A percentile compares a stretch with the other conserved stretches of the same genome.
Evolutionary conservation across 2,797 vertebrate species (phyloP).

Genomic region (Apogon hyalosoma): DNA sequence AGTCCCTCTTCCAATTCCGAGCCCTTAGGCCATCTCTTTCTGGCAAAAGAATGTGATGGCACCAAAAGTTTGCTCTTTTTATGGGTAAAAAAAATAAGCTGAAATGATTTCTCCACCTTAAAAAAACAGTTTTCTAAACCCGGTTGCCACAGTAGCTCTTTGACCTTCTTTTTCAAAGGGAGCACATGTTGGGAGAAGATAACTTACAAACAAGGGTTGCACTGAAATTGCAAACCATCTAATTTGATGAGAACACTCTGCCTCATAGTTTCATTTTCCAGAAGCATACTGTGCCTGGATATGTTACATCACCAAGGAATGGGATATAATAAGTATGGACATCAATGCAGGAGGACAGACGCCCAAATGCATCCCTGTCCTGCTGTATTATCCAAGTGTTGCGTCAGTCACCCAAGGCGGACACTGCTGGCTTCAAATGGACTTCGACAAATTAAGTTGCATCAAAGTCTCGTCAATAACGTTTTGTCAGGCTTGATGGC

Average conservation of each 20-base stretch:
- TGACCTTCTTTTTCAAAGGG: background rate
- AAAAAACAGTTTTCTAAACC: background rate
- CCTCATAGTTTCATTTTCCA: constrained; percentile 40
- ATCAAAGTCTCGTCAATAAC: constrained; percentile 50
- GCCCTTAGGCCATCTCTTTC: background rate
- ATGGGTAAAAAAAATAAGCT: no score
- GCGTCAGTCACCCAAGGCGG: constrained; percentile 47
- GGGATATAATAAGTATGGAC: constrained; percentile 37
- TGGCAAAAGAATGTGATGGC: no score
- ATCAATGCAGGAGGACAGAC: constrained; percentile 49
- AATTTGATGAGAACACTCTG: constrained; percentile 35
- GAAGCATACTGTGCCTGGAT: constrained; percentile 33
- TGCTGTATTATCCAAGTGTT: constrained; percentile 52
- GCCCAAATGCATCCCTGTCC: constrained; percentile 25
- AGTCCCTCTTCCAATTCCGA: background rate
- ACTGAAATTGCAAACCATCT: constrained; percentile 44
- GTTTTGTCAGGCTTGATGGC: constrained; percentile 9
- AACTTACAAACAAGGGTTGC: constrained; percentile 22
- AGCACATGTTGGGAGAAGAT: background rate
- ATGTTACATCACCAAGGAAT: constrained; percentile 46
- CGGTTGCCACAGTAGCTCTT: background rate
- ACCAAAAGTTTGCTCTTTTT: no score
- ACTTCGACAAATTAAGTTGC: constrained; percentile 12
- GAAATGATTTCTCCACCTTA: background rate
- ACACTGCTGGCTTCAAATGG: constrained; percentile 7